A percentile compares a stretch with the other conserved stretches of the same genome.
These are phyloP conservation scores for Bubo bubo DNA, from an alignment of 2,113 vertebrate species.

Conservation along the genomic window DNA sequence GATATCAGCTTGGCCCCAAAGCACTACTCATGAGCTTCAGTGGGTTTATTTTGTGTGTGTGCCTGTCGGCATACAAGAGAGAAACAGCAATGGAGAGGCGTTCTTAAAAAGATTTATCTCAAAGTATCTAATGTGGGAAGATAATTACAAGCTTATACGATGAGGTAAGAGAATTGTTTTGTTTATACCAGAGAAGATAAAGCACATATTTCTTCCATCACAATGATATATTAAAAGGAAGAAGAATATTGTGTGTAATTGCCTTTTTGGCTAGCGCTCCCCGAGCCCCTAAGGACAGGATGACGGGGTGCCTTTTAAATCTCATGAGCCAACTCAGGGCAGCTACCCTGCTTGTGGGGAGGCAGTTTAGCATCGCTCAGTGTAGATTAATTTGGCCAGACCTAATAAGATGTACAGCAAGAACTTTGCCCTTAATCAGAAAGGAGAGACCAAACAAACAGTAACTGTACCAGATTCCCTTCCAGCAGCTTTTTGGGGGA, in stretches of 20 bases:
- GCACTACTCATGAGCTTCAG: background rate
- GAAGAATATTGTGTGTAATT: constrained; percentile 14
- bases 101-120: background rate
- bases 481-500: background rate
- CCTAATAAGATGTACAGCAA: background rate
- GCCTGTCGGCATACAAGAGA: background rate
- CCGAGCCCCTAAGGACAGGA: background rate
- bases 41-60: background rate
- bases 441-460: background rate
- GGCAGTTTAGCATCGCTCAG: background rate
- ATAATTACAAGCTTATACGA: background rate
- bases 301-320: background rate
- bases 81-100: background rate
- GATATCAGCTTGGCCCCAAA: background rate
- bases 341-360: background rate
- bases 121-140: background rate
- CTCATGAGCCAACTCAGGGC: background rate
- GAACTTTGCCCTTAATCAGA: background rate
- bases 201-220: constrained; percentile 11
- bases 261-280: background rate
- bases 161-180: constrained; percentile 38
- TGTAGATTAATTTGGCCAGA: background rate
- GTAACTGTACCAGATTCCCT: background rate
- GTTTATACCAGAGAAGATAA: constrained; percentile 29
- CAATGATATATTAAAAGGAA: background rate